A percentile compares a stretch with the other conserved stretches of the same genome.
phyloP scores from a whole-genome alignment of 2,797 vertebrate species.

The Tapera naevia region DNA sequence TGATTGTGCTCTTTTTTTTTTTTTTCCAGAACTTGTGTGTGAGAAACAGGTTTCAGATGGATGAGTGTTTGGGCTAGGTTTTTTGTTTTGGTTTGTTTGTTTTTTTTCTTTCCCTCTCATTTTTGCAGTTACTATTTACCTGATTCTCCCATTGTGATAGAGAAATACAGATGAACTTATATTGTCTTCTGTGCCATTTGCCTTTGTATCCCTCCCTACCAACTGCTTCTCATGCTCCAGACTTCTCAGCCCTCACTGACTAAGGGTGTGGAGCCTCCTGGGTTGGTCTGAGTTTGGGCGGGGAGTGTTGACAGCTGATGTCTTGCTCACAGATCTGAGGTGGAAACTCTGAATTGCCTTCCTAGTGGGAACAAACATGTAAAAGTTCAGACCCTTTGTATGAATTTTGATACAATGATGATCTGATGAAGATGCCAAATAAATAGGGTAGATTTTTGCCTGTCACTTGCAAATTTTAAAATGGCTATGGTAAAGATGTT shows the following conservation, averaged over 20 bases:
- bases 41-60: neutral
- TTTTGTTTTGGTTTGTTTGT: neutral
- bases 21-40: neutral
- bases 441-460: neutral
- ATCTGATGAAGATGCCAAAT: neutral
- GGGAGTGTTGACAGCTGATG: neutral
- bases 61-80: neutral
- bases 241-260: neutral
- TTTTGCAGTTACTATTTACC: neutral
- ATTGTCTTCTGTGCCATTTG: neutral
- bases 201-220: neutral
- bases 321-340: neutral
- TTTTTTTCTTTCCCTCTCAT: neutral
- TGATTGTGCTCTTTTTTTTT: neutral
- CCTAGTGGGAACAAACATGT: neutral
- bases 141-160: neutral
- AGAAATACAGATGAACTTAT: neutral
- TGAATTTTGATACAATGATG: neutral
- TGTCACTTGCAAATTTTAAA: neutral
- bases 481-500: neutral
- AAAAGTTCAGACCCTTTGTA: neutral
- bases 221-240: neutral
- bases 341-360: constrained; percentile 5
- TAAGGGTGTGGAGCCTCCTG: neutral
- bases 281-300: neutral